Conservation (phyloP, 2,797 vertebrate species). For the Oryzias dopingdopingensis region DNA sequence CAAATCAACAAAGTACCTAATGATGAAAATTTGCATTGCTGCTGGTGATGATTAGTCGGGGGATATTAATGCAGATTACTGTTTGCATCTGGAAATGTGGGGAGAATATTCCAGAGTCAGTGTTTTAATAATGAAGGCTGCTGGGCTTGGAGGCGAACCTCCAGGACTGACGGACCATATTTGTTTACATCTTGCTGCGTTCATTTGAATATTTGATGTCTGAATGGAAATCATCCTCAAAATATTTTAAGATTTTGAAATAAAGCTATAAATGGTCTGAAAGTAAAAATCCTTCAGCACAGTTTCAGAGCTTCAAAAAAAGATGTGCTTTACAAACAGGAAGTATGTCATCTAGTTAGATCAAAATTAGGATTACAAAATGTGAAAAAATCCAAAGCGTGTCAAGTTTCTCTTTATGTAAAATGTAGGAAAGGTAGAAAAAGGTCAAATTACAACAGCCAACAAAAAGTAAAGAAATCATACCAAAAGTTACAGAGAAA, state of each 20-base stretch:
- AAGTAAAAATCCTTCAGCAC: not conserved
- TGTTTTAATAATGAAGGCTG: constrained; percentile 23
- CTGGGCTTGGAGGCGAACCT: constrained; percentile 7
- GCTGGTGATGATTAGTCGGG: constrained; percentile 54
- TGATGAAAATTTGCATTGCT: constrained; percentile 57
- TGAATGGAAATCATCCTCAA: constrained; percentile 1
- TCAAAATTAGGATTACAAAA: too few relatives aligned
- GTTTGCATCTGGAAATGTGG: constrained; percentile 12
- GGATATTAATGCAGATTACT: constrained; percentile 31
- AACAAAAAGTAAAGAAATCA: too few relatives aligned
- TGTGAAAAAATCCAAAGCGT: too few relatives aligned
- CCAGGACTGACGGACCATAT: not conserved
- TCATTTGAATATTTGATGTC: constrained; percentile 10
- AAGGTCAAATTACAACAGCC: too few relatives aligned
- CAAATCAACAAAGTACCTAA: constrained; percentile 59
- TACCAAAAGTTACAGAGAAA: too few relatives aligned
- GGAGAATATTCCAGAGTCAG: constrained; percentile 19
- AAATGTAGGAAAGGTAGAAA: too few relatives aligned
- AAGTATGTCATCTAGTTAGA: not conserved
- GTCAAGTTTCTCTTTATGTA: too few relatives aligned
- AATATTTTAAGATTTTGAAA: not conserved
- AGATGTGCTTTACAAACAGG: not conserved
- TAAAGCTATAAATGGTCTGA: not conserved
- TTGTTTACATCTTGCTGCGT: not conserved
- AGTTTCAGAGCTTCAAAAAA: not conserved